These are phyloP conservation scores for Dendroctonus ponderosae DNA, from an alignment of 1,140 invertebrate genomes.

Conservation along the genomic window DNA sequence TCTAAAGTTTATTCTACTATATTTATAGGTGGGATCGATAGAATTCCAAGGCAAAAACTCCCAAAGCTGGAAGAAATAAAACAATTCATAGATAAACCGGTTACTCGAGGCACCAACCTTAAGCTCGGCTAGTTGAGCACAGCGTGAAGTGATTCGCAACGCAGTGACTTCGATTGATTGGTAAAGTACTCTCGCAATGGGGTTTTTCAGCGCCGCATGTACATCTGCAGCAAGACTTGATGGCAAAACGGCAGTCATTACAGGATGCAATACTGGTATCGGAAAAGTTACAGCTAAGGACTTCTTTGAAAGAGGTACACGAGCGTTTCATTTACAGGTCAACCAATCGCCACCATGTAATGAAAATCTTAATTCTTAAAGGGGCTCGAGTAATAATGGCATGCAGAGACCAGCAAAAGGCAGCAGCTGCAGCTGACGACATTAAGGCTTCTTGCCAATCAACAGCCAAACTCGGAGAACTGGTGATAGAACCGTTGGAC, in stretches of 20 bases:
- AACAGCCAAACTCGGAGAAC: conserved; percentile 55
- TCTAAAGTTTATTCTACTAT: no score
- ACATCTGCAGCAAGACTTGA: conserved; percentile 60
- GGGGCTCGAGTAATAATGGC: conserved; percentile 53
- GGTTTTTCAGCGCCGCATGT: conserved; percentile 59
- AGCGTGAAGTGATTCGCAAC: no score
- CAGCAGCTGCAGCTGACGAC: conserved; percentile 48
- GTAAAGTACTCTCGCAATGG: conserved; percentile 48
- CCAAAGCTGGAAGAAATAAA: no score
- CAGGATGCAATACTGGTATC: conserved; percentile 89
- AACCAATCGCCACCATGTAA: not conserved
- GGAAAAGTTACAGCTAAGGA: conserved; percentile 71
- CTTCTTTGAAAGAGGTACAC: conserved; percentile 36
- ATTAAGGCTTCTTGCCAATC: conserved; percentile 53
- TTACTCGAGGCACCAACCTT: no score
- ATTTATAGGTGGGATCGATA: no score
- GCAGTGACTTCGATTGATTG: no score
- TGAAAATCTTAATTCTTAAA: conserved; percentile 27
- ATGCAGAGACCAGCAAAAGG: conserved; percentile 49
- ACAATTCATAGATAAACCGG: no score
- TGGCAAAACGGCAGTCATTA: conserved; percentile 78
- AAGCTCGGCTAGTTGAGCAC: no score
- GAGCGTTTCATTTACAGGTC: not conserved
- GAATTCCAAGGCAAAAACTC: no score
- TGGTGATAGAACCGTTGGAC: conserved; percentile 65